Conservation (phyloP, 2,797 vertebrate species). For the Parotocinclus haroldoi region DNA sequence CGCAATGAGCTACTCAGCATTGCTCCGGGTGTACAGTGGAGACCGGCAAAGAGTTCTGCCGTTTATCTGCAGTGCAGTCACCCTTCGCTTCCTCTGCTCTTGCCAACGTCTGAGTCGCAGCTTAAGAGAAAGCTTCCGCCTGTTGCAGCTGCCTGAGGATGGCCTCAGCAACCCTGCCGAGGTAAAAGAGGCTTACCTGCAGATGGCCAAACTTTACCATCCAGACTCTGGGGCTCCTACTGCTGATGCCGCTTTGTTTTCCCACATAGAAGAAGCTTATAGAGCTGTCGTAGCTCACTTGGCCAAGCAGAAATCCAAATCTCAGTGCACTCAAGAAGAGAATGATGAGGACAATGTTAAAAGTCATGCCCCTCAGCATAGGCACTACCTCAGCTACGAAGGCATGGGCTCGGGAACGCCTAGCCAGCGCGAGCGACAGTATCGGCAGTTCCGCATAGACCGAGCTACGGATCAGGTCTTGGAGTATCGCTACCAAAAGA, state of each 20-base stretch:
- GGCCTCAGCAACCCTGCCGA: slow-evolving; percentile 71
- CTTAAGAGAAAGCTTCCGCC: slow-evolving; percentile 75
- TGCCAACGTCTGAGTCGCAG: slow-evolving; percentile 49
- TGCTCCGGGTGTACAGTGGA: slow-evolving; percentile 45
- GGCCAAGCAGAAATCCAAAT: slow-evolving; percentile 26
- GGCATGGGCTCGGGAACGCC: slow-evolving; percentile 87
- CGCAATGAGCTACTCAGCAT: slow-evolving; percentile 58
- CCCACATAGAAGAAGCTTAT: slow-evolving; percentile 85
- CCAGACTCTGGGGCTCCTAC: slow-evolving; percentile 80
- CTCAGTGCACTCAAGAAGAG: slow-evolving; percentile 44
- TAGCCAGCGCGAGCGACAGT: slow-evolving; percentile 87
- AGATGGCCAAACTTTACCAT: slow-evolving; percentile 87
- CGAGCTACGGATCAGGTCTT: slow-evolving; percentile 82
- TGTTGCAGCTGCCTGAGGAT: slow-evolving; percentile 76
- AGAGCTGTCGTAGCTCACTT: slow-evolving; percentile 76
- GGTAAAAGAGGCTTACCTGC: slow-evolving; percentile 80
- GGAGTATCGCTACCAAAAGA: slow-evolving; percentile 78
- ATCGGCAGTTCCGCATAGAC: slow-evolving; percentile 83
- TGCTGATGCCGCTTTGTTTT: slow-evolving; percentile 74
- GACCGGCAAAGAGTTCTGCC: slow-evolving; percentile 44
- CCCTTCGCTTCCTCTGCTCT: slow-evolving; percentile 51
- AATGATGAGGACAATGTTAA: slow-evolving; percentile 73
- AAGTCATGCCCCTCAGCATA: slow-evolving; percentile 75
- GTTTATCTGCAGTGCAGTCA: slow-evolving; percentile 22
- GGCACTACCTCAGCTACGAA: slow-evolving; percentile 92